A percentile compares a stretch with the other conserved stretches of the same genome.
Conservation (phyloP, 2,888 invertebrate species). For the Drosophila basisetae region DNA sequence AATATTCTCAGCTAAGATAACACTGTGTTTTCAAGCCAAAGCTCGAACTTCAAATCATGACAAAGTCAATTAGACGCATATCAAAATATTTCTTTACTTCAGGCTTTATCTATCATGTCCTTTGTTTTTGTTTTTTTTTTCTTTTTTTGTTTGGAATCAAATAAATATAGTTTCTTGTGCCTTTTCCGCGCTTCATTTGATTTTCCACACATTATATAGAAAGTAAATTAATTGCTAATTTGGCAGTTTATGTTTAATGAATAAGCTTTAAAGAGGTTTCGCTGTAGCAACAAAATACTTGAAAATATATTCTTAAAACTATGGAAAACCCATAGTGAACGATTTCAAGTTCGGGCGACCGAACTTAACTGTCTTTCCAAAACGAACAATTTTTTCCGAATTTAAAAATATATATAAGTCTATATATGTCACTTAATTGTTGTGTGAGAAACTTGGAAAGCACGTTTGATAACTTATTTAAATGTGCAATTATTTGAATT, state of each 20-base stretch:
- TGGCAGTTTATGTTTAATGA: conserved; percentile 42
- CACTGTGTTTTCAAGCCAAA: conserved; percentile 38
- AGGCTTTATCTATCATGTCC: conserved; percentile 19
- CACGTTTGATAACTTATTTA: conserved; percentile 24
- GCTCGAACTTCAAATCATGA: conserved; percentile 47
- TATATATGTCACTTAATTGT: neutral
- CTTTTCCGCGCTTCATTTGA: conserved; percentile 66
- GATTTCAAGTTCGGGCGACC: conserved; percentile 27
- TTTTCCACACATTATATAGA: conserved; percentile 11
- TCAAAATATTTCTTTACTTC: conserved; percentile 50
- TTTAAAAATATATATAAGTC: neutral
- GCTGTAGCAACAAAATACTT: conserved; percentile 67
- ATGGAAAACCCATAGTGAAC: conserved; percentile 9
- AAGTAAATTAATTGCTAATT: conserved; percentile 24
- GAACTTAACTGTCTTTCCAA: conserved; percentile 32
- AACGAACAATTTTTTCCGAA: neutral
- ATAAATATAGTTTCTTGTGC: conserved; percentile 69
- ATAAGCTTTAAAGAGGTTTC: conserved; percentile 83
- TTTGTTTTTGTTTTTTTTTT: conserved; percentile 8
- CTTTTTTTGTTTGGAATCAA: conserved; percentile 3
- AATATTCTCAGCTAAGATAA: conserved; percentile 60
- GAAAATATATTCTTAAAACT: conserved; percentile 31
- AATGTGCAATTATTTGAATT: conserved; percentile 46
- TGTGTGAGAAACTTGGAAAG: conserved; percentile 20
- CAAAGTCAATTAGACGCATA: conserved; percentile 74